Evolutionary conservation across 2,888 invertebrate species (phyloP).

Genomic region (Oxycera nigricornis): DNA sequence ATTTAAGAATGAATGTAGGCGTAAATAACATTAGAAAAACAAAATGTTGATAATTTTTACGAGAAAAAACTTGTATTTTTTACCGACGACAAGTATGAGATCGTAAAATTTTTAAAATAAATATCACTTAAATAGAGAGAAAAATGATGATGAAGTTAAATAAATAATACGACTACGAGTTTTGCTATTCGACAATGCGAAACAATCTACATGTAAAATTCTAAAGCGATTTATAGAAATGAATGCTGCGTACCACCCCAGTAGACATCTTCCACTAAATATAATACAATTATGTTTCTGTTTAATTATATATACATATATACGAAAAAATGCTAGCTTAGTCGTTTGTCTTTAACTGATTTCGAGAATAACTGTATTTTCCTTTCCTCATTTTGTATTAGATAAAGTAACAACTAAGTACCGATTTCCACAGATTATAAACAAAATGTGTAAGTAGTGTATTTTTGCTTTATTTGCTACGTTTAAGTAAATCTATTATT

Average conservation of each 20-base stretch:
- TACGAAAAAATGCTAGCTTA: too few species aligned
- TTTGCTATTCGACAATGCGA: not conserved
- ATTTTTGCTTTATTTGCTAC: conserved; percentile 19
- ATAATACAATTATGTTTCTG: conserved; percentile 4
- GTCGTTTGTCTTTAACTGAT: not conserved
- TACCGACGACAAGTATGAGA: conserved; percentile 9
- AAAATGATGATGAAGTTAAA: not conserved
- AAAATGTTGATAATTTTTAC: conserved; percentile 20
- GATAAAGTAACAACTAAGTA: not conserved
- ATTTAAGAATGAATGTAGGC: not conserved
- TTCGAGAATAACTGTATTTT: conserved; percentile 1
- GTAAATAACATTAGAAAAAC: conserved; percentile 3
- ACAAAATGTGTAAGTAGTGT: conserved; percentile 14
- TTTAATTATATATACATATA: conserved; percentile 15
- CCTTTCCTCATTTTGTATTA: conserved; percentile 6
- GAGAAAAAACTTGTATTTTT: conserved; percentile 17
- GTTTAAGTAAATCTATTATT: conserved; percentile 16
- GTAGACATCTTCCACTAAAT: conserved; percentile 20
- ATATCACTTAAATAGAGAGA: conserved; percentile 9
- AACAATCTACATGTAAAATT: conserved; percentile 8
- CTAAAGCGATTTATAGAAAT: not conserved
- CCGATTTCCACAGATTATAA: conserved; percentile 13
- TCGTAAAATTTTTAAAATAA: conserved; percentile 15
- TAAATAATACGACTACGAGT: not conserved
- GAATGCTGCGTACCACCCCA: conserved; percentile 15